Base-by-base conservation (phyloP, 2,888 invertebrate genomes). In the Heteromurus nitidus region DNA sequence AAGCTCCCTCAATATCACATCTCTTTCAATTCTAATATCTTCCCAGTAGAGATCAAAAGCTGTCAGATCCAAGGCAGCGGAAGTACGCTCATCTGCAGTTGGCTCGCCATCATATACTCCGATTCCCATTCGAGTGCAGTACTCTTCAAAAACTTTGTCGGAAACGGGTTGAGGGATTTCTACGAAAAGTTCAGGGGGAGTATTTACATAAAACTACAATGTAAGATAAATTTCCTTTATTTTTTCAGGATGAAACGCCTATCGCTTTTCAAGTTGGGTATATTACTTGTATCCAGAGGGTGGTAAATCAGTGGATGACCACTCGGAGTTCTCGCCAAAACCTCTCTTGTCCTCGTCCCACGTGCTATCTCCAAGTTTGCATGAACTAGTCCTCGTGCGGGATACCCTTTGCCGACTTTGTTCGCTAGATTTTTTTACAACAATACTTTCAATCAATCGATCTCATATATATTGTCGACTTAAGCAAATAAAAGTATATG, bases 31-130 rank as follows among this genome's bases (percentile, higher is more conserved):
- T 2, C 76, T 42, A 47, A 82, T 82, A 67, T 82, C 82, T 50
- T 82, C 82, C 82, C 70, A 76, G 60, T 82, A 82, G 13, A 82
- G 47, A 67, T 82, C 82, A 65, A 76, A 76, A 16, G 75, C 36
- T 0, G 47, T 50, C 0, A 82, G 65, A 31, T 82, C 72, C 18
- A 82, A 50, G 3, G 18, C 72, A 22, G 58, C n/a, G 7, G 58
- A 53, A 3, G 65, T 5, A 7, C 5, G 47, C 28, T 82, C 67
- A 18, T 64, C 55, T 16, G 30, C 20, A 3, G 68, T 24, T 22
- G 67, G 50, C n/a, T 62, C 26, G 0, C 47, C 58, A 2, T 67
- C 55, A 30, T 69, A 70, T 2, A 50, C 44, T 0, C 76, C 72
- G 24, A 82, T 82, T 22, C 82, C 82, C 26, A 82, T 64, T n/a